Conservation (phyloP, 2,113 vertebrate genomes). For the Pygathrix nemaeus region DNA sequence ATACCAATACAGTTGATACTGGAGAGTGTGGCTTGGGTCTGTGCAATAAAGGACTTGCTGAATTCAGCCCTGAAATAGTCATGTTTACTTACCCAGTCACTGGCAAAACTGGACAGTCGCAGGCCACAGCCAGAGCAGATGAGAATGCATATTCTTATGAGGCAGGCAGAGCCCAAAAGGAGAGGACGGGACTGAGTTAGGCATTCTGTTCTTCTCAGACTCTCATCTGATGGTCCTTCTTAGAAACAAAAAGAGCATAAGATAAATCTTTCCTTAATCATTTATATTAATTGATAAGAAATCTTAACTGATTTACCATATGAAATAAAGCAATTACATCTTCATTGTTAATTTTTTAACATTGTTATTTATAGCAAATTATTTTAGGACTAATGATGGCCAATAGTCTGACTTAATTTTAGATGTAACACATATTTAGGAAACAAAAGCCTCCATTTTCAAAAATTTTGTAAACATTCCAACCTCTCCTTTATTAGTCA, state of each 20-base stretch:
- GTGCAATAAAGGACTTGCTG: background rate
- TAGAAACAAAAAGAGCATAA: background rate
- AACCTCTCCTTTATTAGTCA: background rate
- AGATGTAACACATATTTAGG: background rate
- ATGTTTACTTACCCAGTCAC: background rate
- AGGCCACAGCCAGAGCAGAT: background rate
- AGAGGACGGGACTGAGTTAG: background rate
- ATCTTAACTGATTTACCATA: background rate
- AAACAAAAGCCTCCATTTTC: background rate
- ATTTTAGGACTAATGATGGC: background rate
- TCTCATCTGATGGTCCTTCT: background rate
- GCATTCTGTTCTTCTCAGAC: background rate
- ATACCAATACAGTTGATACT: background rate
- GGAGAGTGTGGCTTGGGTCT: background rate
- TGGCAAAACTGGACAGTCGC: background rate
- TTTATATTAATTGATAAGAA: background rate
- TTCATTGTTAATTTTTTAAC: background rate
- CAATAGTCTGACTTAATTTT: background rate
- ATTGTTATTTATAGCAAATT: background rate
- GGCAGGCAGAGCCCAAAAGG: background rate
- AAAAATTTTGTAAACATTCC: background rate
- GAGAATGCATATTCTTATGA: background rate
- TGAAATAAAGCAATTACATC: background rate
- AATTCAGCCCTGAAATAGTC: background rate
- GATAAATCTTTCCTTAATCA: background rate